Evolutionary conservation across 1,140 invertebrate species (phyloP), one percentile per base, ranked within the genome.

Genomic region (Neotoxoptera formosana): DNA sequence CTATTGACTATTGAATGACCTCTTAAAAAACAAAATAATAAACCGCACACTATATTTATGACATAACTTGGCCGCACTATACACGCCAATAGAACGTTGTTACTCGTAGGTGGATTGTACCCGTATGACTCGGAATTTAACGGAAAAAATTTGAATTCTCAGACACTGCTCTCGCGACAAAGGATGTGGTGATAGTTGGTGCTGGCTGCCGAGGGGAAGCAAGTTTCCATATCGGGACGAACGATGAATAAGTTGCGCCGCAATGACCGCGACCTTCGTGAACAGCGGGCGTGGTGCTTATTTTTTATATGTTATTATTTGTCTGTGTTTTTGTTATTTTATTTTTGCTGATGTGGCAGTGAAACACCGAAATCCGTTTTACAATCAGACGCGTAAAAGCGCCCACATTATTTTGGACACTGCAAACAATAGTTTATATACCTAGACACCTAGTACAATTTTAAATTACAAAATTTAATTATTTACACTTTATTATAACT

Each of bases 141-240:
- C 90, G 90, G 90, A 91, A 91, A 91, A 91, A 47, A 81, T 91
- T 91, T 81, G 90, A 91, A 91, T 48, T 91, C 90, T 48, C 45
- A 45, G 36, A 90, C 89, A 30, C 0, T 25, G n/a, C 25, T 41
- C 25, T 21, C 30, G 45, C 7, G 56, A 91, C 56, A 76, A 91
- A 81, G 60, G 45, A 91, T 67, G 45, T 67, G 56, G 17, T 1
- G n/a, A 53, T 36, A 34, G 89, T 17, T 60, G 30, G 51, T 60
- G 53, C 34, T 30, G 25, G n/a, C 60, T 76, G 60, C 17, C 30
- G 60, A 76, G 67, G 90, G 36, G 45, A 81, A 91, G 45, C 90
- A 91, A 91, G 90, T 91, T 91, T 91, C 90, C 90, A 91, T 91
- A 91, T 91, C 1, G 90, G 90, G 90, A 76, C 53, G 25, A 81